Base-by-base conservation (phyloP, 2,113 vertebrate genomes). In the Scatophagus argus region DNA sequence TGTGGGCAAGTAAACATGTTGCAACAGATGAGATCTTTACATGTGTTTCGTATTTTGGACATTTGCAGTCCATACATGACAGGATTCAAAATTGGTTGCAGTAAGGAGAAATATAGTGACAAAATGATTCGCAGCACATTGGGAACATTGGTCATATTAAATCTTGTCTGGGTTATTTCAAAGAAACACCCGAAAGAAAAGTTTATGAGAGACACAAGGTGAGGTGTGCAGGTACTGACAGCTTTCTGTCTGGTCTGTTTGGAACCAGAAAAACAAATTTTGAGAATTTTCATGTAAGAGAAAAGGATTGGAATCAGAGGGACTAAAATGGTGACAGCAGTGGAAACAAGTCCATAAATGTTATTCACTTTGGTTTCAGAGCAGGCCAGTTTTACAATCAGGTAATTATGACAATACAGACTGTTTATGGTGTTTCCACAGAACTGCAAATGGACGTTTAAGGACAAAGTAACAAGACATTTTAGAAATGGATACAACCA, bases 331-430 rank as follows among this genome's bases (percentile, higher is more conserved):
- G n/a, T 23, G 9, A 38, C 1, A 25, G 3, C 13, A 4, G 12
- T 25, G 6, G 0, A 2, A 4, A 6, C 5, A 1, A 60, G 58
- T 13, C 58, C 58, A 60, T 7, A 56, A 0, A 70, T 12, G 27
- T 56, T 70, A 0, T 87, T 86, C 6, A 73, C 29, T 2, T 3
- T 70, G 0, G 84, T 80, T n/a, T 89, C 88, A 5, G 44, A 79
- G 23, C 93, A 94, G 7, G 92, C 79, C 47, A 92, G 62, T 54
- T 85, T 93, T 0, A 90, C 61, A 0, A 92, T 23, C 8, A 62
- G 52, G 25, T 89, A 88, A 31, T 91, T 91, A 1, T 72, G 61
- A 63, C 92, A 94, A 46, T 73, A 90, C 0, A 93, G 74, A 32
- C 79, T 90, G 44, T 89, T 27, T 2, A 94, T 78, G 2, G 84